Conservation (phyloP, 2,888 invertebrate species). For the Amorpha juglandis region DNA sequence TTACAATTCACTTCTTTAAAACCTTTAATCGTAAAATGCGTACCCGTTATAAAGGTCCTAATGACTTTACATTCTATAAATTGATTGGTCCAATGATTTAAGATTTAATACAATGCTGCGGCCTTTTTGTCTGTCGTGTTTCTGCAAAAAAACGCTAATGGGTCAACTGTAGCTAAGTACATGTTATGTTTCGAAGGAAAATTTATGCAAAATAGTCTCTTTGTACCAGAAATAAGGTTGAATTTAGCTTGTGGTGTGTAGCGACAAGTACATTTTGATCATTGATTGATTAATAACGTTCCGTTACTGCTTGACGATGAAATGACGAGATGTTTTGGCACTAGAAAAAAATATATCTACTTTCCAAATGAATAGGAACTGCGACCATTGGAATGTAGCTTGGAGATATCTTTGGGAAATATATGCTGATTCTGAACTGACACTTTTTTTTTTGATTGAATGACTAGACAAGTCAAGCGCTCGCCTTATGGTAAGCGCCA, state of each 20-base stretch:
- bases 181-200: conserved; percentile 2
- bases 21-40: too few relatives aligned
- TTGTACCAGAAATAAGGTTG: background rate
- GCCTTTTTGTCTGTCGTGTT: background rate
- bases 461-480: too few relatives aligned
- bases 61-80: conserved; percentile 10
- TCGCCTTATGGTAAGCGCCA: too few relatives aligned
- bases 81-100: conserved; percentile 9
- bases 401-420: background rate
- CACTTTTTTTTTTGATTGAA: too few relatives aligned
- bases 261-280: conserved; percentile 25
- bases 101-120: background rate
- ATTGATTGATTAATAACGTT: conserved; percentile 28
- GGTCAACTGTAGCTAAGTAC: conserved; percentile 23
- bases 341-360: conserved; percentile 26
- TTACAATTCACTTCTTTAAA: too few relatives aligned
- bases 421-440: too few relatives aligned
- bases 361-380: conserved; percentile 18
- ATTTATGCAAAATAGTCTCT: background rate
- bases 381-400: conserved; percentile 7
- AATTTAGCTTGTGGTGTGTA: background rate
- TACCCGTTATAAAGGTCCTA: background rate
- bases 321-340: conserved; percentile 28
- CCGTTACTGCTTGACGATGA: conserved; percentile 27
- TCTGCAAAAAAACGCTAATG: conserved; percentile 25